These are phyloP conservation scores for Cyaniris semiargus DNA, from an alignment of 2,888 invertebrate genomes.

Conservation along the genomic window DNA sequence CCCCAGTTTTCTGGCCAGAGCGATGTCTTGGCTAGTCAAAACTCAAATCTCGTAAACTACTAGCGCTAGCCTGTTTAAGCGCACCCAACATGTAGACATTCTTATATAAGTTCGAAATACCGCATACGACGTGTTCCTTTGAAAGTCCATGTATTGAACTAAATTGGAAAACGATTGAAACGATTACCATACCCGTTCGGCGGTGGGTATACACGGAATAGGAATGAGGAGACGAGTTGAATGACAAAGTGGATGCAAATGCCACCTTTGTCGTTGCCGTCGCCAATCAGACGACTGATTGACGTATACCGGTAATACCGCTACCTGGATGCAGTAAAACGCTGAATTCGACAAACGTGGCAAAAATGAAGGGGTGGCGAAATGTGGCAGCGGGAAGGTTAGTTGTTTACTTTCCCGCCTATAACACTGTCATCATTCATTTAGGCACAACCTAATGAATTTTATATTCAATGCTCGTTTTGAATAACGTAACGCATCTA, in stretches of 20 bases:
- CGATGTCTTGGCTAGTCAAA: no score
- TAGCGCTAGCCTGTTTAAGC: background rate
- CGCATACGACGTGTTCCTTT: slow-evolving; percentile 35
- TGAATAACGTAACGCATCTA: background rate
- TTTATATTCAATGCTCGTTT: background rate
- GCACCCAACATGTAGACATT: background rate
- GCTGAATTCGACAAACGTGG: background rate
- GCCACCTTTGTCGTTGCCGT: slow-evolving; percentile 64
- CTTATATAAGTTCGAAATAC: slow-evolving; percentile 1
- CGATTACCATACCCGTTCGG: slow-evolving; percentile 68
- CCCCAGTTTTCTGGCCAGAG: no score
- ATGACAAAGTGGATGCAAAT: slow-evolving; percentile 79
- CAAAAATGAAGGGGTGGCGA: slow-evolving; percentile 1
- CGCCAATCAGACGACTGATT: slow-evolving; percentile 52
- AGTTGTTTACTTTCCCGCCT: slow-evolving; percentile 2
- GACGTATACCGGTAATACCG: slow-evolving; percentile 42
- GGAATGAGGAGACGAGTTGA: slow-evolving; percentile 72
- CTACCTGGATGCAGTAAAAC: background rate
- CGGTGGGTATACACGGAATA: slow-evolving; percentile 59
- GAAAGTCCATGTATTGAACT: slow-evolving; percentile 22
- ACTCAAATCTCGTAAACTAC: no score
- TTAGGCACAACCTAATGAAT: background rate
- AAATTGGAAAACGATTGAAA: slow-evolving; percentile 63
- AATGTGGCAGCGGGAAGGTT: background rate
- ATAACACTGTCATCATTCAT: background rate